Conservation (phyloP, 2,113 vertebrate genomes). For the Galeopterus variegatus region DNA sequence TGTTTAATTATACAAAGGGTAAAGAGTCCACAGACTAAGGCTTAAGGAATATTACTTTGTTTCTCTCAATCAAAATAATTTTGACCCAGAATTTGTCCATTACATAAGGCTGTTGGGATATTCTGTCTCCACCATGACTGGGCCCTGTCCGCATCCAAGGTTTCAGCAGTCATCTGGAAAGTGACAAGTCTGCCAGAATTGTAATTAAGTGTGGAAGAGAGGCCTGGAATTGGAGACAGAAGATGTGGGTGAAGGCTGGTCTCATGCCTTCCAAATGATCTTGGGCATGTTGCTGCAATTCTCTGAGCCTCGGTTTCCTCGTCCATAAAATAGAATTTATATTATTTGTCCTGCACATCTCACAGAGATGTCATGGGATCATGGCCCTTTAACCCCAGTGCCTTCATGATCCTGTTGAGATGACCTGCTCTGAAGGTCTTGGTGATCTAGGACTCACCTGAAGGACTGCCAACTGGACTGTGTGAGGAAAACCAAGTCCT, state of each 20-base stretch:
- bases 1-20: background rate
- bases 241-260: background rate
- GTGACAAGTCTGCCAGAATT: background rate
- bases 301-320: background rate
- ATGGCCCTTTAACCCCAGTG: background rate
- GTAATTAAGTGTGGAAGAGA: background rate
- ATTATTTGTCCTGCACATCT: background rate
- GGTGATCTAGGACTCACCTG: background rate
- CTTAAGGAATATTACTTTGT: background rate
- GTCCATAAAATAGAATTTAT: background rate
- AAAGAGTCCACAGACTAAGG: background rate
- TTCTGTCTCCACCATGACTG: background rate
- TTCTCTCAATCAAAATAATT: constrained; percentile 26
- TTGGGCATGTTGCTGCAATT: background rate
- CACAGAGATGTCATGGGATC: background rate
- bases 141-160: background rate
- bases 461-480: background rate
- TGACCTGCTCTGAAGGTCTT: background rate
- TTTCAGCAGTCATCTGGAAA: constrained; percentile 3
- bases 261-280: background rate
- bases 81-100: background rate
- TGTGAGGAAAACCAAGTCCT: constrained; percentile 16
- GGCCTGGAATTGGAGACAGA: background rate
- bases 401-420: background rate
- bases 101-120: background rate